Base-by-base conservation (phyloP, 2,888 invertebrate genomes). In the Volucella inanis region DNA sequence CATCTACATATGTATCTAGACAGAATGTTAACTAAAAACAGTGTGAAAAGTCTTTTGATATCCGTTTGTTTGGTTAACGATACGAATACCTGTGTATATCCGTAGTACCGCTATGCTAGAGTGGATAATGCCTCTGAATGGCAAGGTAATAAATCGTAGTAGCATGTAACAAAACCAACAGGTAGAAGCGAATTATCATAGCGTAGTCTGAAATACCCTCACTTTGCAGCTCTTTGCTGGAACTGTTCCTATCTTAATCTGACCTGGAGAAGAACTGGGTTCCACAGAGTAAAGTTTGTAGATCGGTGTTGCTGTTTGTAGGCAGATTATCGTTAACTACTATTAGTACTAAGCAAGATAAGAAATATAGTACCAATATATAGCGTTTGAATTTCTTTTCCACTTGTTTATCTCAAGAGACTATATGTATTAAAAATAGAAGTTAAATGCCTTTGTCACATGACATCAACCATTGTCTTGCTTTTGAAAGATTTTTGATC, bases 1-100 rank as follows among this genome's bases (percentile, higher is more conserved):
- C n/a, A 41, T 52, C 49, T 71, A 22, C 15, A 8, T 15, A 47
- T 31, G 47, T 57, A 57, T 31, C 31, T 31, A 31, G 31, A 31
- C 31, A 31, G 4, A 31, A 12, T 14, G 38, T 41, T 22, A 11
- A 57, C 50, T 3, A 47, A 64, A 22, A 52, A 55, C 45, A 55
- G 78, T 79, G 79, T 79, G 76, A 80, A 84, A 18, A 64, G 43
- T 9, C 41, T 67, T 78, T 49, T 50, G 31, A 31, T 41, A 55
- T 62, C 52, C 22, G 38, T 39, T 54, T 57, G 31, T 31, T 31
- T 31, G 31, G 4, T 31, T 31, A 31, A 31, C 31, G 31, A 31
- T 31, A 31, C 31, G 6, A 31, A 31, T 31, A 31, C 31, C 31
- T 57, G 38, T 41, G 55, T 62, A 50, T 49, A 45, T 15, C 31